These are phyloP conservation scores for Anolis apletophallus DNA, from an alignment of 2,797 vertebrate genomes.

Conservation along the genomic window DNA sequence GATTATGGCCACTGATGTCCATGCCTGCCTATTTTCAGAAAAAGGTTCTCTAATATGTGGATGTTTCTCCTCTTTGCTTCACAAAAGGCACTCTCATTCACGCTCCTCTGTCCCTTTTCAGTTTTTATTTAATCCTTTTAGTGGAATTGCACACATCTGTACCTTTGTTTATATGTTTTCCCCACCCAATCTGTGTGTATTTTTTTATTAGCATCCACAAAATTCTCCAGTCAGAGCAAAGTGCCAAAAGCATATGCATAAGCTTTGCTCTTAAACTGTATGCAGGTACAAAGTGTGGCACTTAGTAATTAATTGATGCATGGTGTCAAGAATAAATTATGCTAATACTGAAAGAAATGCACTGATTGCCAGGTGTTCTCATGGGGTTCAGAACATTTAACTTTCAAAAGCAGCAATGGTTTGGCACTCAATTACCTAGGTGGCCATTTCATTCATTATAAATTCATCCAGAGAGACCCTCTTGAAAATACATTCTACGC, in stretches of 20 bases:
- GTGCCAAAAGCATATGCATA: background rate
- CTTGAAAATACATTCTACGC: too few relatives aligned
- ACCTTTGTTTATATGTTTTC: background rate
- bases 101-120: background rate
- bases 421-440: too few relatives aligned
- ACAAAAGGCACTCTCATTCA: background rate
- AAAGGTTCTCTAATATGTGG: background rate
- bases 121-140: background rate
- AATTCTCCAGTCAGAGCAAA: background rate
- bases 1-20: too few relatives aligned
- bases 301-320: background rate
- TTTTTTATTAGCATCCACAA: background rate
- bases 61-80: background rate
- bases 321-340: too few relatives aligned
- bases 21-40: background rate
- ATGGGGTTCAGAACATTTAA: too few relatives aligned
- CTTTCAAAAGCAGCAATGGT: too few relatives aligned
- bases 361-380: too few relatives aligned
- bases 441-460: too few relatives aligned
- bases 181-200: background rate
- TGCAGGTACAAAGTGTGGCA: too few relatives aligned
- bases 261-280: too few relatives aligned
- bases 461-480: too few relatives aligned
- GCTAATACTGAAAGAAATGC: too few relatives aligned
- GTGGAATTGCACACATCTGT: background rate